phyloP scores from a whole-genome alignment of 2,888 invertebrate genomes.

The Leptarthrus brevirostris region DNA sequence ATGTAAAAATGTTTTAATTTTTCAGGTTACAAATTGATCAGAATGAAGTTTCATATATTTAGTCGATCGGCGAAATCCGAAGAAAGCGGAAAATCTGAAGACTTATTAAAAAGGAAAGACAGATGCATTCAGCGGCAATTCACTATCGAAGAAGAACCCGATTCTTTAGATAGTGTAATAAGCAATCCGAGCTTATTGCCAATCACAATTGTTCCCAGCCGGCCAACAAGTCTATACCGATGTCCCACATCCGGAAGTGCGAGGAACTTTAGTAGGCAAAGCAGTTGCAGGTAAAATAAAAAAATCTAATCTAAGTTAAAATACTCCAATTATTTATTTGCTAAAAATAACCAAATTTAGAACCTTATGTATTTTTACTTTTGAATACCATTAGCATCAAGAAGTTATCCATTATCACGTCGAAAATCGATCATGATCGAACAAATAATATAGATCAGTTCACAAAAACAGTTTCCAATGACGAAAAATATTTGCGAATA shows the following conservation, averaged over 20 bases:
- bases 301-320: too few species aligned
- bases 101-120: constrained; percentile 47
- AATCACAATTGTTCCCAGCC: constrained; percentile 66
- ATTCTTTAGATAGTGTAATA: constrained; percentile 66
- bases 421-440: constrained; percentile 3
- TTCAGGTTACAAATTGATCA: too few species aligned
- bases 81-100: constrained; percentile 49
- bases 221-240: constrained; percentile 63
- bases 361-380: background rate
- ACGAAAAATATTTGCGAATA: constrained; percentile 28
- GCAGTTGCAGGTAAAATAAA: constrained; percentile 63
- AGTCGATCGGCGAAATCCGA: constrained; percentile 50
- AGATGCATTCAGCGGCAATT: constrained; percentile 57
- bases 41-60: constrained; percentile 57
- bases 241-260: constrained; percentile 60
- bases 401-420: background rate
- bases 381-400: constrained; percentile 9
- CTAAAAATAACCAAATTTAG: background rate
- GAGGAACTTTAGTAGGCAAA: constrained; percentile 62
- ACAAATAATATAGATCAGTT: too few species aligned
- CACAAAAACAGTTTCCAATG: constrained; percentile 11
- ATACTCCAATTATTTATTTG: too few species aligned
- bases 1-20: too few species aligned
- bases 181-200: constrained; percentile 66
- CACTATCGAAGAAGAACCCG: constrained; percentile 65